Evolutionary conservation across 37 sponge, comb jelly and placozoan species (phyloP).

Genomic region (Chondrosia reniformis): DNA sequence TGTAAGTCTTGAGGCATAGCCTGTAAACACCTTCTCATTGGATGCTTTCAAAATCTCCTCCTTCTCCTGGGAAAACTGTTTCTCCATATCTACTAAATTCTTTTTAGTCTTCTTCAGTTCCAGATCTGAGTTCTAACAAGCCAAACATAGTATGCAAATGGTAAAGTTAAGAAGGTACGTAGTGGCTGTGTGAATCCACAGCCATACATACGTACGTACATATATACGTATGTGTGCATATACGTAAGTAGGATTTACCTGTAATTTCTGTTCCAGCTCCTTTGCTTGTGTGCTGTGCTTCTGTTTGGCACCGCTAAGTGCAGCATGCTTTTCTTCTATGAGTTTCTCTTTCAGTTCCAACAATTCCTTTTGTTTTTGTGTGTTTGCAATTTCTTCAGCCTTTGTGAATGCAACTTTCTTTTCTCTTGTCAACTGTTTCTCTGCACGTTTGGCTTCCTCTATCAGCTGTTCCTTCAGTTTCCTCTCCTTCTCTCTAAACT

Average conservation of each 20-base stretch:
- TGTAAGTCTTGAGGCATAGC: too few species aligned
- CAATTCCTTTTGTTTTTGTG: neutral
- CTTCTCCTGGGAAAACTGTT: too few species aligned
- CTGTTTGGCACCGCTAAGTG: neutral
- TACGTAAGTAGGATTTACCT: neutral
- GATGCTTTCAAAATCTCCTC: too few species aligned
- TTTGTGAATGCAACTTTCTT: neutral
- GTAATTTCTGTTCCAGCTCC: neutral
- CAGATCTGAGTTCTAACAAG: too few species aligned
- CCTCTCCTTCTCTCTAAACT: neutral
- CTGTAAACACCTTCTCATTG: too few species aligned
- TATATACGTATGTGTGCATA: neutral
- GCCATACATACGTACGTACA: neutral
- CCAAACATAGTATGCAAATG: too few species aligned
- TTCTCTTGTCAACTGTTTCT: conserved; percentile 1
- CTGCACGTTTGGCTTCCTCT: neutral
- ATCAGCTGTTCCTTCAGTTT: conserved; percentile 7
- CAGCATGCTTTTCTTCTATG: neutral
- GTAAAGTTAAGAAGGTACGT: too few species aligned
- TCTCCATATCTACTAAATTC: too few species aligned
- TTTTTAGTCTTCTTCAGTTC: too few species aligned
- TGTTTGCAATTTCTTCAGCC: neutral
- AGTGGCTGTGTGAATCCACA: too few species aligned
- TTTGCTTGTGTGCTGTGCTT: neutral
- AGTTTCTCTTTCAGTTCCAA: neutral